A percentile compares a stretch with the other conserved stretches of the same genome.
Evolutionary conservation across 2,113 vertebrate species (phyloP).

Genomic region (Ailuropoda melanoleuca): DNA sequence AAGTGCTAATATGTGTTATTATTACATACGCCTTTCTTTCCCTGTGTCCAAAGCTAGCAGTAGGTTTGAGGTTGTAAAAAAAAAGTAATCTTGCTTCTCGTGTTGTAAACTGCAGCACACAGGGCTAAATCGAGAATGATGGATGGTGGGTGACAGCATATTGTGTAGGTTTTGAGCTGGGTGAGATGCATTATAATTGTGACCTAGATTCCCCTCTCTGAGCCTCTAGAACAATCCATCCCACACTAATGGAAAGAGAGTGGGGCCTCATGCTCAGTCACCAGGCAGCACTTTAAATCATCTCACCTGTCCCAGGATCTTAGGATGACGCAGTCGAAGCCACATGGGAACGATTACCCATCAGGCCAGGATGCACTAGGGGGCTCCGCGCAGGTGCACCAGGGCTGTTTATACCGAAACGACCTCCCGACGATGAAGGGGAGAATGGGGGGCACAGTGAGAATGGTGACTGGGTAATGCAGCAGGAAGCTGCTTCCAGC

Average conservation of each 20-base stretch:
- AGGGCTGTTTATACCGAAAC: fast-evolving
- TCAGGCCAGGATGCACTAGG: fast-evolving
- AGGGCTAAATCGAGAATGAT: fast-evolving
- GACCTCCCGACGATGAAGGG: not conserved
- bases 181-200: fast-evolving
- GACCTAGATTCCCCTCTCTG: not conserved
- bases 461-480: not conserved
- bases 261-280: not conserved
- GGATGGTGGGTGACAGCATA: fast-evolving
- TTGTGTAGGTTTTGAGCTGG: not conserved
- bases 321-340: fast-evolving
- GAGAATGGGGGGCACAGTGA: not conserved
- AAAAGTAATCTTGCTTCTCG: not conserved
- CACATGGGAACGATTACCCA: fast-evolving
- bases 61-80: not conserved
- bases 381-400: fast-evolving
- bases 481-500: not conserved
- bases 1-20: not conserved
- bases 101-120: fast-evolving
- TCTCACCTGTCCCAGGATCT: no score
- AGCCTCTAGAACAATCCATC: not conserved
- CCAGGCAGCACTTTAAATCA: not conserved
- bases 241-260: fast-evolving
- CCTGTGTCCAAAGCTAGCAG: no score
- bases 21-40: fast-evolving